phyloP scores from a whole-genome alignment of 2,888 invertebrate species.

The Lasioglossum oenotherae region DNA sequence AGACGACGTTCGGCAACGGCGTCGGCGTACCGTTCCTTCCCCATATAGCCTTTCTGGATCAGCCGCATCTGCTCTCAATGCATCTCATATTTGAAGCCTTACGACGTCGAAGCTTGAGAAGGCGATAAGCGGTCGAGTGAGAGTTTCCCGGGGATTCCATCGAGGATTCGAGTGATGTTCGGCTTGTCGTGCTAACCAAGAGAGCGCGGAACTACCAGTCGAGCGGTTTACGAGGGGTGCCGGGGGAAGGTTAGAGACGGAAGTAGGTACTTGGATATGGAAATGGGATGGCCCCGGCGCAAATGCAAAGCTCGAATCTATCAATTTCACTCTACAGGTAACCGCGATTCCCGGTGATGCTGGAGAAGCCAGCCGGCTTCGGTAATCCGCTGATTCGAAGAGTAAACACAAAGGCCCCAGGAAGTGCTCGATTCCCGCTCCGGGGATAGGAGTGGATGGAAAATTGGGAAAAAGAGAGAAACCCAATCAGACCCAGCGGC shows the following conservation, averaged over 20 bases:
- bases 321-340: constrained; percentile 79
- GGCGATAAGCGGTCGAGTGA: constrained; percentile 71
- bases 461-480: constrained; percentile 5
- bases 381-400: constrained; percentile 80
- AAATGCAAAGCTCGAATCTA: constrained; percentile 80
- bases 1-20: not conserved
- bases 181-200: constrained; percentile 74
- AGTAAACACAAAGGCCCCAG: constrained; percentile 76
- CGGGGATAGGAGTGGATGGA: not conserved
- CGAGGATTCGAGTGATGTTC: constrained; percentile 74
- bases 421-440: constrained; percentile 64
- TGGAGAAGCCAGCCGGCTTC: constrained; percentile 66
- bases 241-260: constrained; percentile 64
- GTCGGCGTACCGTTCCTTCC: not conserved
- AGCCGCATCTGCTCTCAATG: constrained; percentile 73
- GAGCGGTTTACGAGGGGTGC: constrained; percentile 65
- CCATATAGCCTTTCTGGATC: constrained; percentile 57
- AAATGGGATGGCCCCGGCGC: constrained; percentile 75
- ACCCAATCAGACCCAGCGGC: not conserved
- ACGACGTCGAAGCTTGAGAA: constrained; percentile 66
- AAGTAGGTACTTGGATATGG: constrained; percentile 79
- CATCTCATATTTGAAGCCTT: constrained; percentile 71
- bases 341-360: constrained; percentile 51
- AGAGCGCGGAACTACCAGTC: constrained; percentile 66
- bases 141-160: constrained; percentile 68